Base-by-base conservation (phyloP, 2,797 vertebrate species). In the Acanthiza pusilla region DNA sequence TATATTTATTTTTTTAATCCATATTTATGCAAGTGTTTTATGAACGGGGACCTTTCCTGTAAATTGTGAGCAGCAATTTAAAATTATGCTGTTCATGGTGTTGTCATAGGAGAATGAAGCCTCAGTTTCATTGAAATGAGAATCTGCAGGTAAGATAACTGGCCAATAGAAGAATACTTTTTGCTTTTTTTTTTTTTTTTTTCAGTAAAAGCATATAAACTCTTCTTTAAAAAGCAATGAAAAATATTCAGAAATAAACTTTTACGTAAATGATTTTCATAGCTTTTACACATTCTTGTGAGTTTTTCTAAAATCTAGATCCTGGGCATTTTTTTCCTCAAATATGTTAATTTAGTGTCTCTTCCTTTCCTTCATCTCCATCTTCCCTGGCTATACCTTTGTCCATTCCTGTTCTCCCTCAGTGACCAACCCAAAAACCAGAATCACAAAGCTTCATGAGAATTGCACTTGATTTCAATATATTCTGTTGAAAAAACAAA, bases 331-430 rank as follows among this genome's bases (percentile, higher is more conserved):
- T 61, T 66, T 72, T 32, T 25, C 29, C 13, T 85, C 13, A 78
- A 53, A 13, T 5, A 1, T 13, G 4, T 19, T 48, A 25, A 26
- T 57, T 72, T 58, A 7, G 3, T 73, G 29, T 21, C 10, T 74
- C 11, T 70, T 67, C 9, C 5, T 43, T 9, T 81, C 10, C 16
- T 32, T 65, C 7, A 16, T 57, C 4, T 76, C 7, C 20, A 16
- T 61, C n/a, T 5, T 2, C 4, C 13, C 7, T 47, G 26, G 5
- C 22, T 10, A 0, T 30, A 10, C 25, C 36, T 13, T 1, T 58
- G 18, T 61, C 10, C 5, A 3, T 2, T 2, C 2, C 6, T 8
- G 0, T 0, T 32, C 50, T 60, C 40, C 10, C 17, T 53, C n/a
- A 65, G 27, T 2, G 3, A 18, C 42, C 36, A 68, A 21, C 4